Evolutionary conservation across 2,797 vertebrate genomes (phyloP), one percentile per base, ranked within the genome.

Genomic region (Psittacula echo): DNA sequence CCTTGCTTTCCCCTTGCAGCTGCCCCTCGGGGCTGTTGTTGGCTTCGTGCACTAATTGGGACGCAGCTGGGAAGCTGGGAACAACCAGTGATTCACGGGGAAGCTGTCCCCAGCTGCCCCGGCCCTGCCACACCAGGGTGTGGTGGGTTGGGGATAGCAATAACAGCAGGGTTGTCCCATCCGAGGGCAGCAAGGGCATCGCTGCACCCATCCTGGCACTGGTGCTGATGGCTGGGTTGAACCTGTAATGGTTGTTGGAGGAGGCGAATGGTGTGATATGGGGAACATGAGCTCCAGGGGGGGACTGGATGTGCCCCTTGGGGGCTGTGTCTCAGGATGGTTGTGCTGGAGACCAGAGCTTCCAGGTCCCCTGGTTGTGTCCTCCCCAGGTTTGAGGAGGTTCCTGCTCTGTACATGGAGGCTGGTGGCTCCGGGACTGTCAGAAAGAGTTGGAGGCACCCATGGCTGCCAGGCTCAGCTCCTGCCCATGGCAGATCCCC

Each of bases 391-490:
- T 34, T 6, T 12, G 26, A 44, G 53, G 64, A 12, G 68, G 21
- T 74, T 74, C 64, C n/a, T 0, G 1, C 65, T 68, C 58, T 47
- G 68, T 12, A 3, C 45, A 1, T 1, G 0, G 79, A 16, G 23
- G 8, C 39, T 0, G 2, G 15, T 0, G 24, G 41, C 51, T 26
- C 50, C 2, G 27, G 44, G 44, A 5, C 48, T 21, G 30, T 60
- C n/a, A 60, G 85, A 68, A 68, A 47, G 19, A 10, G 23, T 29
- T 2, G 1, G 58, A 8, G 32, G 7, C 73, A 54, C 2, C 84
- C 7, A 0, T 0, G 24, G 0, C 48, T 23, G 22, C 45, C 10
- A 3, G 21, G 21, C 62, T 74, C 1, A 0, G 29, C 60, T 85
- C 75, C 58, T 12, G 34, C 54, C 34, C 15, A 0, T 6, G 58